Evolutionary conservation across 2,888 invertebrate genomes (phyloP).

Genomic region (Mesorhabditis spiculigera): DNA sequence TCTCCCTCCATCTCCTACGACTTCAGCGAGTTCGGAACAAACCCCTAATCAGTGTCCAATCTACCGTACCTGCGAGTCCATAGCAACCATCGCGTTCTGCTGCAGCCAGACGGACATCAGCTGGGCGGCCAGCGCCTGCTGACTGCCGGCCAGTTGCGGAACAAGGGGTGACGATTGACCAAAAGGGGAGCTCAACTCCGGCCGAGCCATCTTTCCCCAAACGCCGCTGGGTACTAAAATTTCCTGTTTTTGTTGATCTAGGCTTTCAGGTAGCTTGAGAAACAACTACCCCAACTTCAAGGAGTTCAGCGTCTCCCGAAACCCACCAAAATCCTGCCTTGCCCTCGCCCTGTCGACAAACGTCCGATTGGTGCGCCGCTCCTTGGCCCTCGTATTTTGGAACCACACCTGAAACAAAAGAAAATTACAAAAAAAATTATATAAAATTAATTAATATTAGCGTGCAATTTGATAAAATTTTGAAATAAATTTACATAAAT

Average conservation of each 20-base stretch:
- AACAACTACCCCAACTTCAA: not conserved
- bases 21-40: conserved; percentile 26
- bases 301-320: not conserved
- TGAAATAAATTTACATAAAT: not conserved
- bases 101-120: conserved; percentile 42
- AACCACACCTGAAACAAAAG: conserved; percentile 80
- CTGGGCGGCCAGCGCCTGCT: conserved; percentile 18
- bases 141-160: not conserved
- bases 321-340: not conserved
- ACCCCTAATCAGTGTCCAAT: conserved; percentile 24
- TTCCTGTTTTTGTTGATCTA: not conserved
- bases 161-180: conserved; percentile 2
- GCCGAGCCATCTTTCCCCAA: too few species aligned
- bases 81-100: conserved; percentile 16
- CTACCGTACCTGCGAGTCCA: conserved; percentile 17
- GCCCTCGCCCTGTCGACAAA: not conserved
- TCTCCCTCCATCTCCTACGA: conserved; percentile 17
- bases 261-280: not conserved
- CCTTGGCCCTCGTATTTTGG: conserved; percentile 81
- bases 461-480: too few species aligned
- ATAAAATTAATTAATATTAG: not conserved
- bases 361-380: conserved; percentile 36
- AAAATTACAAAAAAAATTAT: conserved; percentile 6
- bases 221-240: not conserved
- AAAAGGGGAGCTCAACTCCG: not conserved